A percentile compares a stretch with the other conserved stretches of the same genome.
Evolutionary conservation across 2,888 invertebrate species (phyloP).

Genomic region (Diaphora mendica): DNA sequence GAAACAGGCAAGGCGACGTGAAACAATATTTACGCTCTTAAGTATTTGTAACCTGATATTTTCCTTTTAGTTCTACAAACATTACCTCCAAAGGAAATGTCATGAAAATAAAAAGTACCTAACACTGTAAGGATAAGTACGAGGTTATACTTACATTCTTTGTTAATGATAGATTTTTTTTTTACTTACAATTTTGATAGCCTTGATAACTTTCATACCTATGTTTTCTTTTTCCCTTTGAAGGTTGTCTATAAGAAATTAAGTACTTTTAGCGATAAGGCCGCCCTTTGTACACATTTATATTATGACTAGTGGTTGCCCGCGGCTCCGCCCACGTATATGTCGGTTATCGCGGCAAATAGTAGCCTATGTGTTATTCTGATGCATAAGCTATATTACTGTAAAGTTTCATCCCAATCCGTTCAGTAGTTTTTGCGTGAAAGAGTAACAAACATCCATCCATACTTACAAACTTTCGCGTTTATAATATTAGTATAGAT

Average conservation of each 20-base stretch:
- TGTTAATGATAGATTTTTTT: neutral
- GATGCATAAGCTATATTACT: too few relatives aligned
- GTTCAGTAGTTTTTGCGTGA: too few relatives aligned
- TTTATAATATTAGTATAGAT: too few relatives aligned
- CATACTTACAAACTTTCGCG: too few relatives aligned
- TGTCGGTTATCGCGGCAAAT: too few relatives aligned
- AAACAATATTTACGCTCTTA: neutral
- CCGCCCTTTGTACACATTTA: neutral
- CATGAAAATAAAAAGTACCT: neutral
- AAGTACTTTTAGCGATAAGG: neutral
- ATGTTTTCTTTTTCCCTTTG: neutral
- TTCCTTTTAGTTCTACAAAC: constrained; percentile 45
- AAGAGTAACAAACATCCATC: too few relatives aligned
- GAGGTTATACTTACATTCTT: neutral
- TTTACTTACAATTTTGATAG: neutral
- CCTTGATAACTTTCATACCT: neutral
- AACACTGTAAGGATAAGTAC: neutral
- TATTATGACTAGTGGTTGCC: too few relatives aligned
- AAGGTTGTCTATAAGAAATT: neutral
- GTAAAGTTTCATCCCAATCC: too few relatives aligned
- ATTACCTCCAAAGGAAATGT: constrained; percentile 8
- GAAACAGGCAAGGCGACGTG: neutral
- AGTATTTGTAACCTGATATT: constrained; percentile 37
- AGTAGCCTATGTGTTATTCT: too few relatives aligned
- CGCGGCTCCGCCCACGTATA: too few relatives aligned